A percentile compares a stretch with the other conserved stretches of the same genome.
These are phyloP conservation scores for Balanococcus diminutus DNA, from an alignment of 2,888 invertebrate species.

Conservation along the genomic window DNA sequence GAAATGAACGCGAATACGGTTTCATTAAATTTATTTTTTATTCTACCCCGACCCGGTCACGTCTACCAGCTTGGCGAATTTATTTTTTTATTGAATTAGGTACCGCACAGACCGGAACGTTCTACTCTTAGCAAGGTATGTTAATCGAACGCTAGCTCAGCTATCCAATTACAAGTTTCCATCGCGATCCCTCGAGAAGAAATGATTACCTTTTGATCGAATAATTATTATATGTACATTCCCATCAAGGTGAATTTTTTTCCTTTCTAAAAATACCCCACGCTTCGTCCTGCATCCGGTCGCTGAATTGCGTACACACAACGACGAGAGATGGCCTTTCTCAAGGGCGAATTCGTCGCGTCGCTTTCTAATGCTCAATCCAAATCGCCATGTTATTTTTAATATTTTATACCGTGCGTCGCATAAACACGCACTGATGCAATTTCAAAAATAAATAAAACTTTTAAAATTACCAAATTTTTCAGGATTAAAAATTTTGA, in stretches of 20 bases:
- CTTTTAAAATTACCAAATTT: too few species aligned
- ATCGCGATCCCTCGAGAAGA: too few species aligned
- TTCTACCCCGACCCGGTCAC: neutral
- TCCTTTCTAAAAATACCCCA: neutral
- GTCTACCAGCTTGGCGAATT: neutral
- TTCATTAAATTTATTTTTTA: neutral
- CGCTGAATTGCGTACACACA: neutral
- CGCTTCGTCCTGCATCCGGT: neutral
- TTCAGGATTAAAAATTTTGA: too few species aligned
- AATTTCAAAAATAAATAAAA: too few species aligned
- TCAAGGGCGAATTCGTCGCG: neutral
- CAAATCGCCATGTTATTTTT: conserved; percentile 2
- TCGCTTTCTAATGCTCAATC: neutral
- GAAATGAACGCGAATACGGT: conserved; percentile 11
- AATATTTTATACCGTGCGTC: neutral
- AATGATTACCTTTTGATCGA: too few species aligned
- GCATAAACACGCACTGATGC: too few species aligned
- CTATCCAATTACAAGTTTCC: too few species aligned
- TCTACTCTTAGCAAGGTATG: too few species aligned
- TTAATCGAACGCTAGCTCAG: too few species aligned
- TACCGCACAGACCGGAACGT: too few species aligned
- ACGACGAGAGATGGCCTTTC: neutral
- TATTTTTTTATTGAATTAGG: neutral
- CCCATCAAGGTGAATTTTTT: neutral
- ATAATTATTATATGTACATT: too few species aligned